Percentiles rank a stretch among this genome's conserved stretches.
phyloP scores from a whole-genome alignment of 2,888 invertebrate species.

The Stomorhina lunata region DNA sequence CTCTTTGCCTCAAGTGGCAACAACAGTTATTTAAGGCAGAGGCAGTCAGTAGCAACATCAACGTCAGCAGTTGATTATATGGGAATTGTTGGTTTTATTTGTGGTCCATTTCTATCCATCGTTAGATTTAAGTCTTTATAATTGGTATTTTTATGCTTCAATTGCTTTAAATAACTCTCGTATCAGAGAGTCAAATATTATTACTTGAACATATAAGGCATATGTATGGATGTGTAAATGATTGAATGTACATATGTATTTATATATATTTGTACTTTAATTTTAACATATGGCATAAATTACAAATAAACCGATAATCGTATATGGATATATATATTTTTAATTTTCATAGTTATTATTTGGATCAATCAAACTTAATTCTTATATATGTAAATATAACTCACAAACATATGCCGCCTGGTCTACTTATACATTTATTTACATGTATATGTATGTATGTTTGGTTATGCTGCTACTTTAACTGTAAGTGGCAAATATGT shows the following conservation, averaged over 20 bases:
- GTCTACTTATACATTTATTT: background rate
- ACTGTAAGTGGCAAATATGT: slow-evolving; percentile 49
- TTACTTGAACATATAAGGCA: background rate
- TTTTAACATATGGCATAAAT: slow-evolving; percentile 65
- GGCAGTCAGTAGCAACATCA: background rate
- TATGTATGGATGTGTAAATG: background rate
- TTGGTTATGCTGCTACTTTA: background rate
- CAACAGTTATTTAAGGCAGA: slow-evolving; percentile 1
- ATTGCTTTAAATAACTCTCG: slow-evolving; percentile 64
- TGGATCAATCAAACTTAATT: slow-evolving; percentile 37
- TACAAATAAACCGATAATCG: slow-evolving; percentile 63
- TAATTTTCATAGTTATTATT: slow-evolving; percentile 42
- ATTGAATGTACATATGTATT: background rate
- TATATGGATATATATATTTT: slow-evolving; percentile 17
- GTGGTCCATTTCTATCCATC: slow-evolving; percentile 51
- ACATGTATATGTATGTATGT: background rate
- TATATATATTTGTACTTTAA: background rate
- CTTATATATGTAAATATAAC: background rate
- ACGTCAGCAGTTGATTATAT: slow-evolving; percentile 24
- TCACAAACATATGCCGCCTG: background rate
- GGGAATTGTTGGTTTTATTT: slow-evolving; percentile 40
- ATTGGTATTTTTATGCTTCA: slow-evolving; percentile 68
- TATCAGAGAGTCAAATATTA: slow-evolving; percentile 10
- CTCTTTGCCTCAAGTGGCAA: slow-evolving; percentile 14
- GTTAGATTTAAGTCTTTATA: slow-evolving; percentile 62